Percentiles rank a stretch among this genome's conserved stretches.
These are phyloP conservation scores for Phania funesta DNA, from an alignment of 2,888 invertebrate species.

Conservation along the genomic window DNA sequence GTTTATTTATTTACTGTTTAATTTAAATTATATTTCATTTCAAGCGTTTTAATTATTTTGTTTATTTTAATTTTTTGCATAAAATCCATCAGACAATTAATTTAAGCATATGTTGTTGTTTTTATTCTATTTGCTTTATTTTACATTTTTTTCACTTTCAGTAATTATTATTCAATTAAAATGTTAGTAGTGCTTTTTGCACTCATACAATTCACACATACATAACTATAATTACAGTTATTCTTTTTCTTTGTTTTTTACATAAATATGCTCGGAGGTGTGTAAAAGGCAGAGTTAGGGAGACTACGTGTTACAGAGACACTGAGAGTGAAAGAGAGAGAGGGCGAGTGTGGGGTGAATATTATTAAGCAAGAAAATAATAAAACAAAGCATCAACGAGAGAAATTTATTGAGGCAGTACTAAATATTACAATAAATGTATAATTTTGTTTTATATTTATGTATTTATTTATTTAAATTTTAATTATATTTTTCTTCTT, in stretches of 20 bases:
- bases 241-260: neutral
- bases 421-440: constrained; percentile 1
- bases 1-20: neutral
- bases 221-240: constrained; percentile 23
- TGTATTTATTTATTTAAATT: neutral
- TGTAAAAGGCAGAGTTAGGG: neutral
- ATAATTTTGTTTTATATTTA: neutral
- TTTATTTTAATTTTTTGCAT: constrained; percentile 14
- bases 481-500: no score
- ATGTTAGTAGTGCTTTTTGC: neutral
- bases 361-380: neutral
- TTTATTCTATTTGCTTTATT: neutral
- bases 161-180: constrained; percentile 20
- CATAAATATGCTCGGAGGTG: neutral
- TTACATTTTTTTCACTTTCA: neutral
- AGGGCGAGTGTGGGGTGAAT: neutral
- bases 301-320: neutral
- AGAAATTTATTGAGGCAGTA: neutral
- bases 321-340: neutral
- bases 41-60: constrained; percentile 3
- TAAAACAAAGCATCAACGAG: neutral
- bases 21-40: constrained; percentile 7
- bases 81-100: constrained; percentile 22
- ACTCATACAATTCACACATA: neutral
- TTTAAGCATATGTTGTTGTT: constrained; percentile 3